phyloP scores from a whole-genome alignment of 2,113 vertebrate species.

The Helogale parvula region DNA sequence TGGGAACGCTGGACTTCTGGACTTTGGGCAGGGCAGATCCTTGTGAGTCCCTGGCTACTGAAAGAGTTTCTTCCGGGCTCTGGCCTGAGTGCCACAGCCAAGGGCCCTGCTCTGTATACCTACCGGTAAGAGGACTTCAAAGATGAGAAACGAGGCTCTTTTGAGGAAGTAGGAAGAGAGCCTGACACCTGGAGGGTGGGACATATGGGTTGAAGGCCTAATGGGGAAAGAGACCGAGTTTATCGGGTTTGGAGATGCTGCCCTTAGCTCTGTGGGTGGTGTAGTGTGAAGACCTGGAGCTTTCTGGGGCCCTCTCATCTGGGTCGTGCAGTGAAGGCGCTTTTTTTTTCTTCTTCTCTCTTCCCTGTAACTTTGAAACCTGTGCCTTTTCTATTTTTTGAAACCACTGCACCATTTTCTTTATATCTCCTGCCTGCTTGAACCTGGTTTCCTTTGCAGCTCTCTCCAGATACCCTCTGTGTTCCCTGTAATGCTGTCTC shows the following conservation, averaged over 20 bases:
- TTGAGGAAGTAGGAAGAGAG: slow-evolving; percentile 30
- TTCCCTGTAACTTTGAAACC: not conserved
- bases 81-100: not conserved
- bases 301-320: not conserved
- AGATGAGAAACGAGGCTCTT: not conserved
- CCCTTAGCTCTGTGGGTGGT: not conserved
- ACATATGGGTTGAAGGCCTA: not conserved
- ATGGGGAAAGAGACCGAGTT: not conserved
- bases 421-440: not conserved
- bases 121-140: slow-evolving; percentile 54
- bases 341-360: not conserved
- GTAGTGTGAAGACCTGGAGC: not conserved
- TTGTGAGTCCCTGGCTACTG: slow-evolving; percentile 36
- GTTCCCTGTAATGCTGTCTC: not conserved
- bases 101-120: not conserved
- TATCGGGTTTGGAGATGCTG: not conserved
- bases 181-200: not conserved
- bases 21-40: slow-evolving; percentile 71
- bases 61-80: slow-evolving; percentile 63
- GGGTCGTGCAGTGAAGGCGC: not conserved
- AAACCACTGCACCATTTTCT: not conserved
- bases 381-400: not conserved
- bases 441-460: not conserved
- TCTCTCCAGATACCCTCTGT: not conserved
- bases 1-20: slow-evolving; percentile 70